Evolutionary conservation across 2,797 vertebrate genomes (phyloP).

Genomic region (Neoniphon sammara): DNA sequence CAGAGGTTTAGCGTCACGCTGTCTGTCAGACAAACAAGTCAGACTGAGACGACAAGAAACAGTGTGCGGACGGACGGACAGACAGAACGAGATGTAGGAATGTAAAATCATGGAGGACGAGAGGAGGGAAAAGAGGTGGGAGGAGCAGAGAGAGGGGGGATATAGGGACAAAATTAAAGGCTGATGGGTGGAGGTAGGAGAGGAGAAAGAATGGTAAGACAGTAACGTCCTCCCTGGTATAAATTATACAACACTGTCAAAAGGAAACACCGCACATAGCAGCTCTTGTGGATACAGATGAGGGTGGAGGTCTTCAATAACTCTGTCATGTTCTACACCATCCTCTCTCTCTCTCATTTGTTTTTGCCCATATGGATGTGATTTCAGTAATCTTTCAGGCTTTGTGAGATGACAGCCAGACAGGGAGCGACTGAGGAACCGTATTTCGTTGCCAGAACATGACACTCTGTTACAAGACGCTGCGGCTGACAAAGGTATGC

Average conservation of each 20-base stretch:
- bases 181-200: constrained; percentile 24
- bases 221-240: constrained; percentile 15
- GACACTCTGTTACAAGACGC: constrained; percentile 65
- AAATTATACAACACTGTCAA: constrained; percentile 42
- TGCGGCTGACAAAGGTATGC: constrained; percentile 53
- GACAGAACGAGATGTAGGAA: constrained; percentile 24
- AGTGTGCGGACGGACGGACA: constrained; percentile 44
- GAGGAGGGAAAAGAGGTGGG: not conserved
- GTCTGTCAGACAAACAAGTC: constrained; percentile 68
- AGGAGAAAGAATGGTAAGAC: constrained; percentile 22
- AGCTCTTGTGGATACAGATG: constrained; percentile 48
- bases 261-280: constrained; percentile 23
- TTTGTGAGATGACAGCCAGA: constrained; percentile 77
- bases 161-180: constrained; percentile 23
- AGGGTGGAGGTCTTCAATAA: constrained; percentile 36
- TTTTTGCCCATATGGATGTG: constrained; percentile 76
- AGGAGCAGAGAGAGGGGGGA: not conserved
- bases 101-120: constrained; percentile 38
- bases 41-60: constrained; percentile 60
- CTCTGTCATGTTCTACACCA: constrained; percentile 65
- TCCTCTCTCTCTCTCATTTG: constrained; percentile 55
- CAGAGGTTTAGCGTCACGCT: constrained; percentile 73
- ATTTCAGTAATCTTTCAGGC: constrained; percentile 74
- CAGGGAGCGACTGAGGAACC: constrained; percentile 60
- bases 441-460: constrained; percentile 71